Base-by-base conservation (phyloP, 1,140 invertebrate species). In the Hycleus phaleratus region DNA sequence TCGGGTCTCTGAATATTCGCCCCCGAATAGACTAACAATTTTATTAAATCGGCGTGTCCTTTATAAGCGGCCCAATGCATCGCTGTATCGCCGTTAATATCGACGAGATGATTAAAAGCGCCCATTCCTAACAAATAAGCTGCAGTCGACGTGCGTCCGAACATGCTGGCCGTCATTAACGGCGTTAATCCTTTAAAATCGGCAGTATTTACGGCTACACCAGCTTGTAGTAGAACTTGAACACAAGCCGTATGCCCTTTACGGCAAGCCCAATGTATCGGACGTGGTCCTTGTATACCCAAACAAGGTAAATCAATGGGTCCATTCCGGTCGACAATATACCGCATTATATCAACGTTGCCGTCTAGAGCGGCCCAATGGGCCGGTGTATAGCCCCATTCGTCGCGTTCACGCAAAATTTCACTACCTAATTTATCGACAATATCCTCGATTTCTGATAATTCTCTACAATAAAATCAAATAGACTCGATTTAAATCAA, bases 41-140 rank as follows among this genome's bases (percentile, higher is more conserved):
- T 81, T 62, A 94, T 92, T 47, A 95, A 72, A 67, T 95, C 92
- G 0, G 88, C 83, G 67, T 93, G 89, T 0, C 91, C 92, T 77
- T 95, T 95, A 71, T 94, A 95, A 2, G 89, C 88, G 0, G 92
- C 91, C 93, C 93, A 96, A 67, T 96, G 92, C 4, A 95, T 74
- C 0, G 92, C 92, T 3, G 90, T 93, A 63, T 96, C 92, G 0
- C 93, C 92, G 71, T 95, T 94, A 61, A 91, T 91, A 68, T 96
- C 91, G 4, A 89, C 87, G 3, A 94, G 73, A 68, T 91, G 85
- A 58, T 91, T 86, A 1, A 89, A 75, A 85, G 76, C 9, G 87
- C 91, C 90, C 81, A 90, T 92, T 7, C 91, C 92, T 46, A 96
- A 79, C 0, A 96, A 75, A 76, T 90, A 95, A 0, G 90, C 89